Conservation (phyloP, 2,888 invertebrate species). For the Xestia sexstrigata region DNA sequence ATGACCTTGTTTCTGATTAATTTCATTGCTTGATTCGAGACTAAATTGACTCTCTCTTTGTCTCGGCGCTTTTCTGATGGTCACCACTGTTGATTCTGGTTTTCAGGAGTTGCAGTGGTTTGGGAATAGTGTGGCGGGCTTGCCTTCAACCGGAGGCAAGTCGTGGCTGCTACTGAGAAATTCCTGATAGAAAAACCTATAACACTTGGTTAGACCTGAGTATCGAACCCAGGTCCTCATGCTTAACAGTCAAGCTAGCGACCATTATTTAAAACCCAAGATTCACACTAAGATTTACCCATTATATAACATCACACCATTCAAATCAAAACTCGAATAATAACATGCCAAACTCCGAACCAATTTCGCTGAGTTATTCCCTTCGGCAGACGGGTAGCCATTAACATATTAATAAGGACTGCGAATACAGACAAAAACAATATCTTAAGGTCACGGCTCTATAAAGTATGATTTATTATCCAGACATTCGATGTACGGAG, state of each 20-base stretch:
- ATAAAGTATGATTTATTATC: conserved; percentile 59
- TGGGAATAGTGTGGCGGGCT: no score
- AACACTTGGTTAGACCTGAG: background rate
- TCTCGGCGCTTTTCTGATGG: no score
- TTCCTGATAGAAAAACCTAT: background rate
- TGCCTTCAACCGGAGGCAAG: background rate
- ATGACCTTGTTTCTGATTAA: no score
- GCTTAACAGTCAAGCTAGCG: background rate
- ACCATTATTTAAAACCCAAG: background rate
- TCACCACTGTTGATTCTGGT: no score
- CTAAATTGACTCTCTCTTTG: no score
- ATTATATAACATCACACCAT: conserved; percentile 23
- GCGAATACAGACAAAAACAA: conserved; percentile 59
- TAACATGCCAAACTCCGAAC: conserved; percentile 44
- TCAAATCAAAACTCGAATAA: conserved; percentile 46
- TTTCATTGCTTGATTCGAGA: no score
- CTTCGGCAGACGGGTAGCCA: conserved; percentile 44
- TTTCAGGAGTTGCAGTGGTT: no score
- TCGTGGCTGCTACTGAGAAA: background rate
- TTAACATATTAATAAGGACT: conserved; percentile 62
- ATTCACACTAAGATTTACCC: conserved; percentile 24
- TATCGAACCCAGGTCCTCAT: background rate
- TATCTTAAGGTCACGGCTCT: conserved; percentile 53
- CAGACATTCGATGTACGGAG: conserved; percentile 35
- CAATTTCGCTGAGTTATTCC: conserved; percentile 55